phyloP scores from a whole-genome alignment of 2,888 invertebrate genomes.

The Leucania comma region DNA sequence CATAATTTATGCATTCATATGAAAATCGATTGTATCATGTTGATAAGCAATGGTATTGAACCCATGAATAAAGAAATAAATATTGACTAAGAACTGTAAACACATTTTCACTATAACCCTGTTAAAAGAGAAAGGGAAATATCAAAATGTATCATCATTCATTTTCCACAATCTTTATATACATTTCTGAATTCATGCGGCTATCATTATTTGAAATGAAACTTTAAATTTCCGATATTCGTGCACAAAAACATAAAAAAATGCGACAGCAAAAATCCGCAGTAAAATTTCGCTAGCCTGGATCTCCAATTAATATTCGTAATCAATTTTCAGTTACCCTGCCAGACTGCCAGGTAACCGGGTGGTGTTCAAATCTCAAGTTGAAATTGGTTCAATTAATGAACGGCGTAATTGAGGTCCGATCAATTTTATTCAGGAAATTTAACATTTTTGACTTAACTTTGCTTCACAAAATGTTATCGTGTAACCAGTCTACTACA shows the following conservation, averaged over 20 bases:
- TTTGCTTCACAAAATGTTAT: background rate
- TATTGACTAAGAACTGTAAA: conserved; percentile 6
- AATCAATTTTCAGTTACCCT: conserved; percentile 49
- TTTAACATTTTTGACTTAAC: background rate
- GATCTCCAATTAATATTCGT: conserved; percentile 47
- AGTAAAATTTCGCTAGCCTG: conserved; percentile 29
- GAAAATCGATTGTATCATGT: conserved; percentile 30
- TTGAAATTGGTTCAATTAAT: conserved; percentile 56
- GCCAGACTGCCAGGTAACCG: conserved; percentile 28
- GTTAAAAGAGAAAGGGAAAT: background rate
- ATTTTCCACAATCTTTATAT: conserved; percentile 7
- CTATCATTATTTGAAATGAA: conserved; percentile 11
- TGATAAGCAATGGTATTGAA: conserved; percentile 31
- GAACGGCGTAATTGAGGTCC: conserved; percentile 41
- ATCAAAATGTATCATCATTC: background rate
- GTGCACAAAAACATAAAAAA: conserved; percentile 4
- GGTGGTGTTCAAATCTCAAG: conserved; percentile 34
- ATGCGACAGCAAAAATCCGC: conserved; percentile 28
- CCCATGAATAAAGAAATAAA: background rate
- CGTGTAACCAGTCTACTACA: background rate
- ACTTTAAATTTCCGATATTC: conserved; percentile 15
- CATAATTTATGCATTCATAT: conserved; percentile 29
- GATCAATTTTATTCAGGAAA: conserved; percentile 41
- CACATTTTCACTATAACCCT: background rate
- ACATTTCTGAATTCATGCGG: background rate